Conservation (phyloP, 92 coral and sea anemone genomes). For the Parazoanthus swiftii region DNA sequence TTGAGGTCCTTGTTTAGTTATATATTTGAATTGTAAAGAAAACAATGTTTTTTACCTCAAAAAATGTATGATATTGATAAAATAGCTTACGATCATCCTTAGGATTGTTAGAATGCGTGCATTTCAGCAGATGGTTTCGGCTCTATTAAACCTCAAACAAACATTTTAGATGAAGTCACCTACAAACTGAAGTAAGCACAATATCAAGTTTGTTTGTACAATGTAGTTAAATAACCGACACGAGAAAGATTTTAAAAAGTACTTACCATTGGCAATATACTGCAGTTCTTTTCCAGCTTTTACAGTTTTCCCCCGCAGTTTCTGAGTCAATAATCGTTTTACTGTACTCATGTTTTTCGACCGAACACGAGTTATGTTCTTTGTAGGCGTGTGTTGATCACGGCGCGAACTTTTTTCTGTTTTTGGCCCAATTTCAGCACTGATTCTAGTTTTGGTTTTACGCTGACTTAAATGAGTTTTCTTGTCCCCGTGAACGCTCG, state of each 20-base stretch:
- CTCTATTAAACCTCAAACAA: too few relatives aligned
- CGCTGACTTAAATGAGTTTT: background rate
- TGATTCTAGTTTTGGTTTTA: background rate
- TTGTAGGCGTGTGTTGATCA: background rate
- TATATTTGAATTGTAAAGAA: too few relatives aligned
- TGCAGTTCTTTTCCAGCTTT: background rate
- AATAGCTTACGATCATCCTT: too few relatives aligned
- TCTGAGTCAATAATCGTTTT: background rate
- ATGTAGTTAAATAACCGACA: background rate
- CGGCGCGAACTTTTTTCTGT: background rate
- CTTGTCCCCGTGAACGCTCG: background rate
- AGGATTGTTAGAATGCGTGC: too few relatives aligned
- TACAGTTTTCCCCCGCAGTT: slow-evolving; percentile 2
- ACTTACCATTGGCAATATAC: background rate
- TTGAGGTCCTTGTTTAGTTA: too few relatives aligned
- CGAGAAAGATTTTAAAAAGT: background rate
- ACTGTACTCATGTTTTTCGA: background rate
- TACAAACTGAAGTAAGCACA: too few relatives aligned
- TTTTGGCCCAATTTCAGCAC: background rate
- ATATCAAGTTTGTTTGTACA: too few relatives aligned
- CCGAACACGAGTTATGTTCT: background rate
- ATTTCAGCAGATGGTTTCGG: too few relatives aligned
- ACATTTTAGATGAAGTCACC: too few relatives aligned
- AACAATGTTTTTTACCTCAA: too few relatives aligned
- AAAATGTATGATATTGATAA: too few relatives aligned